phyloP scores from a whole-genome alignment of 2,797 vertebrate genomes.

The Knipowitschia caucasica region DNA sequence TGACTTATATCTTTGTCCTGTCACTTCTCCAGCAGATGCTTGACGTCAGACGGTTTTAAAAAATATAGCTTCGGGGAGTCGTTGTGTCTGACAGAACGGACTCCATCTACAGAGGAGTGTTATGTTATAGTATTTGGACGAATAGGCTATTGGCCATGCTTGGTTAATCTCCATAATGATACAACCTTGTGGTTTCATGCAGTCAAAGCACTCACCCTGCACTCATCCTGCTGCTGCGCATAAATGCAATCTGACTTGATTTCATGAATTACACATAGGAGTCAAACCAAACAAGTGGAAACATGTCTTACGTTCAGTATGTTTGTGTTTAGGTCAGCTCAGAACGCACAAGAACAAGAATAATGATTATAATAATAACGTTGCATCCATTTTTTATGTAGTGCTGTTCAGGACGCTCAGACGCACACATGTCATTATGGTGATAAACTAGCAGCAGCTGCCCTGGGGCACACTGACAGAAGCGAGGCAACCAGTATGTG shows the following conservation, averaged over 20 bases:
- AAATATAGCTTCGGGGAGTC: slow-evolving; percentile 7
- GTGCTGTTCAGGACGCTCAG: no score
- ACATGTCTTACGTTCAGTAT: slow-evolving; percentile 2
- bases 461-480: no score
- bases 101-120: background rate
- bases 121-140: background rate
- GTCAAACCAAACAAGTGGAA: slow-evolving; percentile 2
- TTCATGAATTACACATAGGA: slow-evolving; percentile 7
- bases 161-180: slow-evolving; percentile 8
- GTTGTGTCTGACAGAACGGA: background rate
- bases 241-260: slow-evolving; percentile 11
- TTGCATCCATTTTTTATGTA: no score
- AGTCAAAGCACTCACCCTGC: background rate
- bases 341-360: no score
- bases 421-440: no score
- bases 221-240: slow-evolving; percentile 1
- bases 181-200: slow-evolving; percentile 2
- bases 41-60: slow-evolving; percentile 16
- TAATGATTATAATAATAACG: no score
- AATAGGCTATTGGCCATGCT: slow-evolving; percentile 3
- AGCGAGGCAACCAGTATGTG: no score
- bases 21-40: slow-evolving; percentile 27
- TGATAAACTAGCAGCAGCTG: no score
- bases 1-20: slow-evolving; percentile 28
- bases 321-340: background rate